Base-by-base conservation (phyloP, 1,140 invertebrate genomes). In the Cherax quadricarinatus region DNA sequence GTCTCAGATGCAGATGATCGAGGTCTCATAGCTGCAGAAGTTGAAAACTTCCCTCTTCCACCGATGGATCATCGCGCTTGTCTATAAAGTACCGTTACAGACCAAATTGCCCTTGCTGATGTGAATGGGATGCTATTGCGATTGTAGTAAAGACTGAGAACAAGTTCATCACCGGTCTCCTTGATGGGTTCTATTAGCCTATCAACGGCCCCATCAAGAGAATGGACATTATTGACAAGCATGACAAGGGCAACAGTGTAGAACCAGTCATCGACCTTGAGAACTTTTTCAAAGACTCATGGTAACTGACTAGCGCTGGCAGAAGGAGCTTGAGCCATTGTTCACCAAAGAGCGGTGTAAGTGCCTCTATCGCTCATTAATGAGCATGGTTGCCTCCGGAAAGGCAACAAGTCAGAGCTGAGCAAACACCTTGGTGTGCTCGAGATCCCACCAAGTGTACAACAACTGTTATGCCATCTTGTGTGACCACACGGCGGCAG, bases 1-100 rank as follows among this genome's bases (percentile, higher is more conserved):
- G 78, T 80, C 18, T 41, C 30, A 41, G 78, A 80, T 41, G 78
- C 78, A 80, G 14, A 21, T 18, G 78, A 80, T 80, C 78, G 78
- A 41, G 78, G 78, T n/a, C 41, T 80, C 41, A 41, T 80, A 3
- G 78, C 1, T 21, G 78, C 78, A 80, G 41, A 80, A 30, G 78
- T 80, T 21, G 78, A 80, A 30, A 80, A 80, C 14, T 41, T 3
- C 4, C 78, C 41, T n/a, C 78, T 1, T 80, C 78, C 78, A 41
- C 78, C 4, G 78, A 30, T 3, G 30, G 21, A 80, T 41, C 78
- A 80, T 30, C 18, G 41, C 78, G 14, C 78, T 80, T 4, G 4
- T 21, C 78, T 80, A 4, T 41, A 41, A 1, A 80, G 30, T 80
- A 14, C 78, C 14, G 4, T 80, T 41, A 80, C 78, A 18, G 18